Conservation (phyloP, 2,888 invertebrate genomes). For the Caenorhabditis sinica region DNA sequence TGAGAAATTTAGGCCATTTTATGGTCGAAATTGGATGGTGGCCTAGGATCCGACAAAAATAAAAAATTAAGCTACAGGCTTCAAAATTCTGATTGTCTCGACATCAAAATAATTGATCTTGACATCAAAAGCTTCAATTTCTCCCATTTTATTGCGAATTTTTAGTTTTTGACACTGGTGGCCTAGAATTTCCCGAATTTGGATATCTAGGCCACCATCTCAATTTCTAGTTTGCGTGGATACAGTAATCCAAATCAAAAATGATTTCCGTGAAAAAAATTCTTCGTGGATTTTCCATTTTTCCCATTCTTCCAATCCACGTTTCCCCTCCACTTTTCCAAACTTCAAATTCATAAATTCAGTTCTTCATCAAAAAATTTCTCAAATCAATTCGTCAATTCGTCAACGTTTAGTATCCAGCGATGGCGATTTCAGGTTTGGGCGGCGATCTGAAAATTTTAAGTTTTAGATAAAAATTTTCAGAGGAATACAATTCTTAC, state of each 20-base stretch:
- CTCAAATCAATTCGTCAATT: not conserved
- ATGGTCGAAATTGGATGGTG: not conserved
- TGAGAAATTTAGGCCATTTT: not conserved
- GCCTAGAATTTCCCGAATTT: no score
- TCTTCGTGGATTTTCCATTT: no score
- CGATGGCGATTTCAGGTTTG: not conserved
- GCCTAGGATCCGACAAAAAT: conserved; percentile 13
- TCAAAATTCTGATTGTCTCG: not conserved
- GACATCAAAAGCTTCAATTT: no score
- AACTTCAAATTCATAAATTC: not conserved
- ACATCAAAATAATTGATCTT: no score
- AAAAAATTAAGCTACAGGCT: conserved; percentile 1
- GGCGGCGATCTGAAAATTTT: not conserved
- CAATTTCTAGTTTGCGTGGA: no score
- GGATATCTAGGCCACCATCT: no score
- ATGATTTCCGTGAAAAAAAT: not conserved
- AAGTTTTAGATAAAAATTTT: not conserved
- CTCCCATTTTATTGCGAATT: no score
- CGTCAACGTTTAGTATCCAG: conserved; percentile 3
- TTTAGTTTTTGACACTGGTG: no score
- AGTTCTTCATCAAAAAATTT: not conserved
- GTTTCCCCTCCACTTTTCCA: no score
- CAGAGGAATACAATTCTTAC: conserved; percentile 37
- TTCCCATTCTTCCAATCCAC: no score
- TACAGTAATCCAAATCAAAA: not conserved